Base-by-base conservation (phyloP, 2,888 invertebrate genomes). In the Smittia aterrima region DNA sequence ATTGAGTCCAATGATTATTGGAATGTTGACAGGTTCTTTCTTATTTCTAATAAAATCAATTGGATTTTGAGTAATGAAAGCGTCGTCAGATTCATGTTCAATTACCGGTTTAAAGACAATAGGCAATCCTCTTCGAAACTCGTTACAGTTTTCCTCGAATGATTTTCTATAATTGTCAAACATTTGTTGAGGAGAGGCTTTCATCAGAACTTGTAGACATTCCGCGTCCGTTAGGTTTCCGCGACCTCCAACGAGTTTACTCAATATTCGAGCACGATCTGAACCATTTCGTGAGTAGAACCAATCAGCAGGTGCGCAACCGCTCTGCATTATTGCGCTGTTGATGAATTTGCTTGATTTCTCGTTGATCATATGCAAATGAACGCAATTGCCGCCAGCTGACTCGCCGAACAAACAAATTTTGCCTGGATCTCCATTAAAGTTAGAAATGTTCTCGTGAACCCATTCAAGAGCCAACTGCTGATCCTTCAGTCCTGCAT, bases 1-100 rank as follows among this genome's bases (percentile, higher is more conserved):
- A 71, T 85, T 86, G 0, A 86, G 79, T 0, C 88, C 87, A 76
- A 86, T 81, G 1, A 87, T 82, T 0, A 84, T 79, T 0, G 88
- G 87, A 4, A 86, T 84, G 0, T 84, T 81, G 20, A 84, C 79
- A 32, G 83, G 82, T n/a, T 82, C 82, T 67, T 78, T 78, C 75
- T 81, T 81, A 13, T 82, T 32, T 9, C 81, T 81, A 11, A 87
- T 75, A 6, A 85, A 80, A 41, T 85, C 77, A 78, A 87, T 67
- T 79, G 89, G 78, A 77, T 76, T 76, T 11, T 75, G 72, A 9
- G 75, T 76, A 2, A 83, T 77, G 27, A 82, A 79, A 13, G 79
- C 78, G 25, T 82, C 41, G 0, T 78, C 76, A 76, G 78, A 79
- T 2, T 76, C 72, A 9, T 4, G 16, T 74, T 83, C 83, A 13